Evolutionary conservation across 2,797 vertebrate species (phyloP).

Genomic region (Hybognathus amarus): DNA sequence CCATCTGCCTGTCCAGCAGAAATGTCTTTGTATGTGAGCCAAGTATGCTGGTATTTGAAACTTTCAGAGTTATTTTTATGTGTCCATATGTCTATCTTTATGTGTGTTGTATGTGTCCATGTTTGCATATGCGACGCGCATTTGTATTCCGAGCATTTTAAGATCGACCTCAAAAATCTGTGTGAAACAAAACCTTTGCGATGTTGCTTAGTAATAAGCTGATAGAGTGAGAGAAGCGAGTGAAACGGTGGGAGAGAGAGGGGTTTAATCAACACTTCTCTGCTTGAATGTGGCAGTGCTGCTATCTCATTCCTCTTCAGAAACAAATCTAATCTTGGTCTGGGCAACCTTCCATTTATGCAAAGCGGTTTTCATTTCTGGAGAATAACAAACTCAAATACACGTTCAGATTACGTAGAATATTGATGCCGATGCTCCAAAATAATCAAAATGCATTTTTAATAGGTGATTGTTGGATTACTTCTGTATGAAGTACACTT

Average conservation of each 20-base stretch:
- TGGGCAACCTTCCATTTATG: conserved; percentile 43
- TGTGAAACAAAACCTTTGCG: conserved; percentile 6
- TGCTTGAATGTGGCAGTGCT: conserved; percentile 40
- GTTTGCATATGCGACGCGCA: neutral
- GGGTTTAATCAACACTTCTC: conserved; percentile 47
- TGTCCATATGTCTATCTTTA: conserved; percentile 35
- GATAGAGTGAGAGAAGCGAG: neutral
- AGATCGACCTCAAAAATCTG: conserved; percentile 13
- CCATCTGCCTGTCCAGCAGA: conserved; percentile 43
- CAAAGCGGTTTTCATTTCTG: conserved; percentile 42
- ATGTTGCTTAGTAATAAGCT: conserved; percentile 30
- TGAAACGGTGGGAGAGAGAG: conserved; percentile 6
- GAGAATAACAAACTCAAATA: conserved; percentile 32
- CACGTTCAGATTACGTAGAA: conserved; percentile 12
- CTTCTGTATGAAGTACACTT: neutral
- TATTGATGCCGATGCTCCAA: conserved; percentile 11
- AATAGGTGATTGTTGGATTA: conserved; percentile 5
- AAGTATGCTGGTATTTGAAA: conserved; percentile 33
- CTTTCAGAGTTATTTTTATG: conserved; percentile 34
- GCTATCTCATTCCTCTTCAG: conserved; percentile 36
- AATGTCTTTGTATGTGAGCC: conserved; percentile 39
- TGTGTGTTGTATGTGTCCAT: neutral
- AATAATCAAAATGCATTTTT: conserved; percentile 21
- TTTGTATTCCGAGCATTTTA: conserved; percentile 2
- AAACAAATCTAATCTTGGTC: conserved; percentile 46